These are phyloP conservation scores for Brenthis hecate DNA, from an alignment of 2,888 invertebrate species.

Conservation along the genomic window DNA sequence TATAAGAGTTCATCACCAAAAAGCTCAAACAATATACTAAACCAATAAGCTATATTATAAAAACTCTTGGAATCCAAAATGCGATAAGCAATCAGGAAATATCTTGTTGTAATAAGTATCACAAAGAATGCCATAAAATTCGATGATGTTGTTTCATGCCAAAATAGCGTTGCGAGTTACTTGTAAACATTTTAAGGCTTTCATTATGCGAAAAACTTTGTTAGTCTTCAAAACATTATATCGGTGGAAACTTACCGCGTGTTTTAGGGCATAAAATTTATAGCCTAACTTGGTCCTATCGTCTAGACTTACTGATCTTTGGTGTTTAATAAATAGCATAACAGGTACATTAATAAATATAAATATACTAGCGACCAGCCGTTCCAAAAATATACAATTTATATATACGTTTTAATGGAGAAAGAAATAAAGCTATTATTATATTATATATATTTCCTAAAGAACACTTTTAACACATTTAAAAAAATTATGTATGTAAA, in stretches of 20 bases:
- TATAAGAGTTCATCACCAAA: too few relatives aligned
- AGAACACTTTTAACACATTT: too few relatives aligned
- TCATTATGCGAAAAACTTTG: constrained; percentile 40
- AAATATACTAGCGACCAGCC: too few relatives aligned
- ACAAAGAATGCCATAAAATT: constrained; percentile 11
- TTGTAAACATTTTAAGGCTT: constrained; percentile 33
- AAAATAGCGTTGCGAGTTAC: constrained; percentile 19
- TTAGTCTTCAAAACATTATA: constrained; percentile 39
- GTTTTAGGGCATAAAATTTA: constrained; percentile 56
- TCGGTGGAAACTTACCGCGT: constrained; percentile 41
- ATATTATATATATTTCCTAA: too few relatives aligned
- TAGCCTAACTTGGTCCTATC: constrained; percentile 53
- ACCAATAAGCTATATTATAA: too few relatives aligned
- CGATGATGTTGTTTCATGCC: constrained; percentile 14
- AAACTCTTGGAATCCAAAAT: background rate
- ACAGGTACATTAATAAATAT: too few relatives aligned
- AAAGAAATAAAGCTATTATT: too few relatives aligned
- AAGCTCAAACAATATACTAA: too few relatives aligned
- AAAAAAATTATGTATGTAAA: too few relatives aligned
- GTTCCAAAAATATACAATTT: too few relatives aligned
- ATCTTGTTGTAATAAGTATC: background rate
- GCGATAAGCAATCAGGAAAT: background rate
- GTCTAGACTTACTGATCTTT: constrained; percentile 45
- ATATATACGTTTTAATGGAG: too few relatives aligned
- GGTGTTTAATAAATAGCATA: constrained; percentile 6